Evolutionary conservation across 2,113 vertebrate genomes (phyloP), one percentile per base, ranked within the genome.

Genomic region (Channa argus): DNA sequence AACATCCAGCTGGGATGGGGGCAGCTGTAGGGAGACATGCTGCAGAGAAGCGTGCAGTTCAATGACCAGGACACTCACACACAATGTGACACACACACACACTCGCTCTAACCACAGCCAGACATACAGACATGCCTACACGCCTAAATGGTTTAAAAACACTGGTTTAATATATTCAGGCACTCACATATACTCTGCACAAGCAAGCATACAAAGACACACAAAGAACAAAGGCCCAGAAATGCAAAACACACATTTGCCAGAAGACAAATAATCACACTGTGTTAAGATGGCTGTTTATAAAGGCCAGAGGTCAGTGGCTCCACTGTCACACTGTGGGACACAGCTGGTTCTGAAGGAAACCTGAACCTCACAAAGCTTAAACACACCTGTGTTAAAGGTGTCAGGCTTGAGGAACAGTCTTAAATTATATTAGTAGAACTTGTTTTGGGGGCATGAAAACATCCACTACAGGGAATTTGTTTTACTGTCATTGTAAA

Each of bases 1-100:
- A 15, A 78, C 43, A 49, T 75, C 73, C 80, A 75, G 83, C 80
- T 86, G 82, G 51, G 69, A 41, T 63, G 39, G 51, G 58, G 52
- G 81, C 82, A 88, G 89, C 86, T 88, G 86, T 65, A 71, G 85
- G 66, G 67, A 73, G 73, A 77, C 79, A 70, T 53, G 58, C 70
- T 66, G 82, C 81, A 69, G 69, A 44, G 74, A 71, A 45, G 63
- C 63, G 70, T 13, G 12, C 63, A 67, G 79, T 73, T 78, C 70
- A 76, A 67, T 74, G 63, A 79, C 71, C 66, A 74, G 50, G 56
- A 45, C 55, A 67, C 80, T 44, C 39, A 56, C 54, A 41, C 39
- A 50, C 47, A 24, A 24, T 24, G 24, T 24, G 24, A 63, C 60
- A 51, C 70, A 38, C 50, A 5, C 58, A 3, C 34, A 24, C 47